Base-by-base conservation (phyloP, 2,113 vertebrate species). In the Clarias magur region DNA sequence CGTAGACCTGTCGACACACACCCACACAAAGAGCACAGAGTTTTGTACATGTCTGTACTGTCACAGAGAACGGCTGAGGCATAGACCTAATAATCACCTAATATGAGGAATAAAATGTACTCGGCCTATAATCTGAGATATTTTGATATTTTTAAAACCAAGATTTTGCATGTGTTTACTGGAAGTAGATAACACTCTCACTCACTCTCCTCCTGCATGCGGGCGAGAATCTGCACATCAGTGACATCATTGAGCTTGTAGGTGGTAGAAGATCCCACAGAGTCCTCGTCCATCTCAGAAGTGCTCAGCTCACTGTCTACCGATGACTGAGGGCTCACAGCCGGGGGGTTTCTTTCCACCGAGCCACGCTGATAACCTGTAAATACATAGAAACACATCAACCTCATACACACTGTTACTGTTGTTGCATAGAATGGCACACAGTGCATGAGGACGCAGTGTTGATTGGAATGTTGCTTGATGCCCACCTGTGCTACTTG, bases 141-240 rank as follows among this genome's bases (percentile, higher is more conserved):
- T 48, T 48, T 8, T 48, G 48, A 48, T 48, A 5, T 34, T 34
- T 34, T 34, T 48, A 48, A 48, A 48, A 48, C 48, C 48, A 8
- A 8, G 48, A 48, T 48, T 48, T 4, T 3, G 42, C 42, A 7
- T 42, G 42, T 42, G 4, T 3, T 34, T 10, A 16, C 17, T 73
- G 19, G 54, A 30, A 59, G 25, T 65, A 83, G 38, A 79, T n/a
- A 54, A 82, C 48, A 62, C 9, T 53, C 25, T 15, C 86, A 96
- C 96, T 96, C 93, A 97, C 98, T 99, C 95, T 99, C 98, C 92
- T 99, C 98, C 89, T 99, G 98, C 97, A 99, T 99, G 88, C 98
- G 96, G 38, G 98, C 98, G 90, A 99, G 92, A 92, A 99, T 99
- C 90, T 99, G 98, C 48, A 99, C 98, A 86, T 99, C 98, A 0